Evolutionary conservation across 2,113 vertebrate genomes (phyloP).

Genomic region (Noturus placidus): DNA sequence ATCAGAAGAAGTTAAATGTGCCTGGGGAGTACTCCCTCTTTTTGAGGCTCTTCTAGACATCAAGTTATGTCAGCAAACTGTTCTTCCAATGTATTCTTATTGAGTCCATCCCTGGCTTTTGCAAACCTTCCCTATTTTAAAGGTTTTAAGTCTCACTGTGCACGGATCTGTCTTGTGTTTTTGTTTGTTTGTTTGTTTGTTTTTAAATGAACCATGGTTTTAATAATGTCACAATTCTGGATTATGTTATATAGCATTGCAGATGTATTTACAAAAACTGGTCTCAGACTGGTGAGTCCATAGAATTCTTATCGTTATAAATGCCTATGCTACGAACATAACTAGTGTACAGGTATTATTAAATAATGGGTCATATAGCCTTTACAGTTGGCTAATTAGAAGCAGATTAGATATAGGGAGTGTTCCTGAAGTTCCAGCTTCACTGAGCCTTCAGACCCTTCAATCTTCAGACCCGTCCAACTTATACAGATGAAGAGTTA

Average conservation of each 20-base stretch:
- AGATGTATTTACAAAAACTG: background rate
- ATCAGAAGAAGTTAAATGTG: background rate
- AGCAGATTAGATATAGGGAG: background rate
- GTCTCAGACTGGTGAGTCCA: background rate
- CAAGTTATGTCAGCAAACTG: conserved; percentile 20
- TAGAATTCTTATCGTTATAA: background rate
- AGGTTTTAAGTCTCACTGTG: background rate
- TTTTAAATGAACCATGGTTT: background rate
- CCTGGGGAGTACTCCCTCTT: background rate
- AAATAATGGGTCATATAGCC: background rate
- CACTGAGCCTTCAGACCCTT: background rate
- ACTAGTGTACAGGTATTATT: background rate
- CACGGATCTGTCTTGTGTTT: background rate
- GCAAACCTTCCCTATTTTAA: background rate
- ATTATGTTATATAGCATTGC: background rate
- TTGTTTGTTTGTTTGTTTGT: background rate
- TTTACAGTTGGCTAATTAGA: background rate
- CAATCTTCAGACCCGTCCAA: background rate
- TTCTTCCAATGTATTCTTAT: conserved; percentile 36
- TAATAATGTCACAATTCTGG: background rate
- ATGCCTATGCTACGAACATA: background rate
- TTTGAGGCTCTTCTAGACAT: background rate
- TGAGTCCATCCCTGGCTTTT: conserved; percentile 49
- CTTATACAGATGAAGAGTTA: conserved; percentile 24
- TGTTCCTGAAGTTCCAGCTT: background rate